Evolutionary conservation across 2,113 vertebrate species (phyloP).

Genomic region (Stomatorhinus ivindoensis): DNA sequence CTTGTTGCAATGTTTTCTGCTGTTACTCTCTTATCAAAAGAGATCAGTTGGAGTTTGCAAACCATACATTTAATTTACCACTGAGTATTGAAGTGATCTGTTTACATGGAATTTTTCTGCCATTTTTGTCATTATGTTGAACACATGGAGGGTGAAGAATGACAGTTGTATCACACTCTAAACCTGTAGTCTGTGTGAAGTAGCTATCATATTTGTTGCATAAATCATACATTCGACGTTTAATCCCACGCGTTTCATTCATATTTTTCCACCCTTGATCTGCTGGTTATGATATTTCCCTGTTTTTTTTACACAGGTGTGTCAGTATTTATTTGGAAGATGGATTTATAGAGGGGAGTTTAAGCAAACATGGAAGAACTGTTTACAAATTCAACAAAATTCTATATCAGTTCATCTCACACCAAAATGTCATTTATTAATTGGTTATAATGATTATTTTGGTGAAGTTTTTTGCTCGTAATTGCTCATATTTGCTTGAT

Average conservation of each 20-base stretch:
- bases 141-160: not conserved
- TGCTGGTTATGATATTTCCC: not conserved
- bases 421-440: not conserved
- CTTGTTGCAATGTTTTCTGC: slow-evolving; percentile 8
- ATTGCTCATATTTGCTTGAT: not conserved
- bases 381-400: not conserved
- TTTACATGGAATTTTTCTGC: not conserved
- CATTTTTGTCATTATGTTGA: not conserved
- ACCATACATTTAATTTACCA: not conserved
- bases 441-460: not conserved
- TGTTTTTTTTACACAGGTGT: not conserved
- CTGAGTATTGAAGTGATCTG: not conserved
- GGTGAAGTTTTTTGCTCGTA: not conserved
- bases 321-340: not conserved
- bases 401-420: not conserved
- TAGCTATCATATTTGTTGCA: not conserved
- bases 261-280: not conserved
- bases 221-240: not conserved
- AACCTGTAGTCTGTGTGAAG: not conserved
- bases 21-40: slow-evolving; percentile 1
- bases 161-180: not conserved
- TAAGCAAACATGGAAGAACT: not conserved
- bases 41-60: not conserved
- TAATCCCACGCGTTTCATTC: not conserved
- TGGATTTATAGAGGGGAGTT: not conserved